phyloP scores from a whole-genome alignment of 2,888 invertebrate species.

The Ashinkailepas kermadecensis region DNA sequence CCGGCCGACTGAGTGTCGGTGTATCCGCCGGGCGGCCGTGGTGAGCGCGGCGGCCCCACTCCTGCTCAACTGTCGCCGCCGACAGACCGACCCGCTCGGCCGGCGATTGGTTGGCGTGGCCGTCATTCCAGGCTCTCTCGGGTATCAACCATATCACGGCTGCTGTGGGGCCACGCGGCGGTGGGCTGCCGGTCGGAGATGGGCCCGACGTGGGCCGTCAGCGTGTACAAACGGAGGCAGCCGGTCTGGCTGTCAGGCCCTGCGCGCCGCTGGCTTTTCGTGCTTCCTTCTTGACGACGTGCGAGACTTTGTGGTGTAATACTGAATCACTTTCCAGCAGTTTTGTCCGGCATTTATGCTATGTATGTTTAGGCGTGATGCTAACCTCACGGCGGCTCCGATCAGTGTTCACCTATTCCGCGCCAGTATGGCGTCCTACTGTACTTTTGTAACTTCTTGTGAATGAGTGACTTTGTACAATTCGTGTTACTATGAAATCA shows the following conservation, averaged over 20 bases:
- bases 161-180: background rate
- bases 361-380: background rate
- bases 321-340: background rate
- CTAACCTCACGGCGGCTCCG: background rate
- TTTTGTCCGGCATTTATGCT: background rate
- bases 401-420: background rate
- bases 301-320: background rate
- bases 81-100: background rate
- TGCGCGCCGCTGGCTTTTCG: background rate
- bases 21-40: background rate
- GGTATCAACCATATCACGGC: background rate
- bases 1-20: background rate
- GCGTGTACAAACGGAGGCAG: background rate
- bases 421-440: background rate
- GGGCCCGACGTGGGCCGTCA: too few relatives aligned
- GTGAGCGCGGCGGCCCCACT: background rate
- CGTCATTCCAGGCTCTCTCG: background rate
- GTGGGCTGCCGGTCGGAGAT: too few relatives aligned
- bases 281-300: background rate
- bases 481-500: background rate
- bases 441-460: background rate
- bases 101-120: background rate
- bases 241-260: background rate
- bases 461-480: background rate
- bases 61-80: background rate